Percentiles rank a stretch among this genome's conserved stretches.
Evolutionary conservation across 2,888 invertebrate species (phyloP).

Genomic region (Eristalis arbustorum): DNA sequence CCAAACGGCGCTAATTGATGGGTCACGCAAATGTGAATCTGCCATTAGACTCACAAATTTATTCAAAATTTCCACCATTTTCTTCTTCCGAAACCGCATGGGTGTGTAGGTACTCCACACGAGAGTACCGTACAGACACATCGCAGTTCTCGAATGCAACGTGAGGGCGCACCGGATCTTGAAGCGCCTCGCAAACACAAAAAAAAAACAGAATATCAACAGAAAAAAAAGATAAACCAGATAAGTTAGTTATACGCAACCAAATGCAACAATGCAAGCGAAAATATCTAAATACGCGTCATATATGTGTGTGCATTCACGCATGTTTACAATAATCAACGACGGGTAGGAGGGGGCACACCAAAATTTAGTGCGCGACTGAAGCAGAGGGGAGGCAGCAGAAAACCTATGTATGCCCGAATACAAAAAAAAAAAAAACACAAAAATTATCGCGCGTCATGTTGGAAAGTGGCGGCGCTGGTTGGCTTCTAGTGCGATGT

Average conservation of each 20-base stretch:
- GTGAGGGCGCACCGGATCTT: neutral
- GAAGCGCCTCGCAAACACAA: neutral
- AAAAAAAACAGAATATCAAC: neutral
- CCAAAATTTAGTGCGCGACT: neutral
- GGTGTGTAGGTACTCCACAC: neutral
- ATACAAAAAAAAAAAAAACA: conserved; percentile 8
- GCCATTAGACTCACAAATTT: conserved; percentile 18
- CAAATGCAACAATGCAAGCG: conserved; percentile 52
- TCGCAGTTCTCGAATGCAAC: neutral
- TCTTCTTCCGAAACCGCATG: neutral
- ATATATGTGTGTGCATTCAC: conserved; percentile 21
- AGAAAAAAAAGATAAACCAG: conserved; percentile 46
- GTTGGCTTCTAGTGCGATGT: conserved; percentile 24
- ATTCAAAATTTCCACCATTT: conserved; percentile 11
- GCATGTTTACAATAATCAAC: conserved; percentile 38
- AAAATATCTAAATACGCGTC: conserved; percentile 27
- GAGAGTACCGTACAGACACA: neutral
- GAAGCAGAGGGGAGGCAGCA: neutral
- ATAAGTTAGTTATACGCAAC: conserved; percentile 40
- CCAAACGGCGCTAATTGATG: conserved; percentile 45
- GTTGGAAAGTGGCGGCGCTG: conserved; percentile 61
- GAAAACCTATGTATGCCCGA: neutral
- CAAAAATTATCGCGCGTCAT: conserved; percentile 61
- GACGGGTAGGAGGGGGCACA: neutral
- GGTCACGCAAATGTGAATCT: conserved; percentile 51